Percentiles rank a stretch among this genome's conserved stretches.
Conservation (phyloP, 2,888 invertebrate species). For the Deilephila porcellus region DNA sequence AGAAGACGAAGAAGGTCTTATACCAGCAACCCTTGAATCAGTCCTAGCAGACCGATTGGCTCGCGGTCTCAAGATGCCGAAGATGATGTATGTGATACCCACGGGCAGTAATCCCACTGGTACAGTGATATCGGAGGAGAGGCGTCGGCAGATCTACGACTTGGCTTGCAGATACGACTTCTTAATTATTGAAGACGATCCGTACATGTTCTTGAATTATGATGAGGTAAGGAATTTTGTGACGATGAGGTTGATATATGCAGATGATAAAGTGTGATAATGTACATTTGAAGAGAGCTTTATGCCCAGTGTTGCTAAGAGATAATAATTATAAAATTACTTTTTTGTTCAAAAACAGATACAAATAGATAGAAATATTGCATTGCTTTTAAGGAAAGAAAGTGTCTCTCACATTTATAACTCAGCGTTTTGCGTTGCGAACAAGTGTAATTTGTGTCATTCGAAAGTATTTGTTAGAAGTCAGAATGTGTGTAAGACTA, state of each 20-base stretch:
- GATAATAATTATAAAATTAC: no score
- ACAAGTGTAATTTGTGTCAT: no score
- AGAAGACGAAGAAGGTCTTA: constrained; percentile 88
- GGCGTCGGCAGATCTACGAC: constrained; percentile 88
- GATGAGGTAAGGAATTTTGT: constrained; percentile 72
- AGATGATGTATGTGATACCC: constrained; percentile 89
- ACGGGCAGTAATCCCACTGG: constrained; percentile 92
- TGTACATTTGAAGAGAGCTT: not conserved
- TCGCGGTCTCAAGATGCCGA: constrained; percentile 86
- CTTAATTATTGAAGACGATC: constrained; percentile 92
- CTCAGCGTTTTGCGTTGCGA: no score
- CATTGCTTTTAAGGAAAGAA: no score
- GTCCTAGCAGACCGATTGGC: constrained; percentile 76
- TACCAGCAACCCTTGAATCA: constrained; percentile 85
- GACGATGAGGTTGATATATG: no score
- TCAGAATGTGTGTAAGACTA: no score
- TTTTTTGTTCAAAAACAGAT: no score
- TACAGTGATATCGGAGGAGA: constrained; percentile 86
- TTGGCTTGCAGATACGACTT: constrained; percentile 91
- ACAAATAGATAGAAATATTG: no score
- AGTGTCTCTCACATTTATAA: no score
- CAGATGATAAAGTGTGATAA: no score
- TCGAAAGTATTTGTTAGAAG: no score
- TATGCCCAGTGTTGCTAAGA: no score
- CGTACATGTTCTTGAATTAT: constrained; percentile 92